Percentiles rank a stretch among this genome's conserved stretches.
phyloP scores from a whole-genome alignment of 2,888 invertebrate genomes.

The Zootermopsis nevadensis region DNA sequence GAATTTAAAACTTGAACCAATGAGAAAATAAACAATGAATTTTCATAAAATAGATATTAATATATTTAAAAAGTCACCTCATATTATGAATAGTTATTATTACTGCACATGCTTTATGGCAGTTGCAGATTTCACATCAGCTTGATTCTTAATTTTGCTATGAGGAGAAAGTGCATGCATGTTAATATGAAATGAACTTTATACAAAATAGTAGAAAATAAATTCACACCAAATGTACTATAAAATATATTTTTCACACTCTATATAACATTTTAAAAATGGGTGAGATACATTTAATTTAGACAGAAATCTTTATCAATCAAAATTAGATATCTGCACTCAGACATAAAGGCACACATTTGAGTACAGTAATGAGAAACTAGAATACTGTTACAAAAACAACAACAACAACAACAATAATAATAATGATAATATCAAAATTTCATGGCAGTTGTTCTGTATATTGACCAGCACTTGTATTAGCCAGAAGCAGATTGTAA shows the following conservation, averaged over 20 bases:
- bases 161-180: conserved; percentile 25
- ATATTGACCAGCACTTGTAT: conserved; percentile 19
- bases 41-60: conserved; percentile 32
- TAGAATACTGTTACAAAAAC: conserved; percentile 3
- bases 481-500: conserved; percentile 10
- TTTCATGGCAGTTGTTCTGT: conserved; percentile 9
- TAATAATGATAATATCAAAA: background rate
- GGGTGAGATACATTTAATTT: conserved; percentile 6
- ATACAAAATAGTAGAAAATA: conserved; percentile 15
- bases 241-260: conserved; percentile 39
- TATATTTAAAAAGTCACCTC: conserved; percentile 29
- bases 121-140: conserved; percentile 15
- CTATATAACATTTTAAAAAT: conserved; percentile 32
- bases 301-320: conserved; percentile 5
- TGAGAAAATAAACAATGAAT: conserved; percentile 34
- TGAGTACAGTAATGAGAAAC: background rate
- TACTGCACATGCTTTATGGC: conserved; percentile 33
- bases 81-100: conserved; percentile 24
- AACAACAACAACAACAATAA: background rate
- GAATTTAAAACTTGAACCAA: conserved; percentile 38
- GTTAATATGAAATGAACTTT: conserved; percentile 27
- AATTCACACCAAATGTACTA: conserved; percentile 36
- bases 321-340: conserved; percentile 15
- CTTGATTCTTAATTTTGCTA: conserved; percentile 17
- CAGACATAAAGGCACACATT: conserved; percentile 5